phyloP scores from a whole-genome alignment of 1,140 invertebrate genomes.

The Lepidostoma basale region DNA sequence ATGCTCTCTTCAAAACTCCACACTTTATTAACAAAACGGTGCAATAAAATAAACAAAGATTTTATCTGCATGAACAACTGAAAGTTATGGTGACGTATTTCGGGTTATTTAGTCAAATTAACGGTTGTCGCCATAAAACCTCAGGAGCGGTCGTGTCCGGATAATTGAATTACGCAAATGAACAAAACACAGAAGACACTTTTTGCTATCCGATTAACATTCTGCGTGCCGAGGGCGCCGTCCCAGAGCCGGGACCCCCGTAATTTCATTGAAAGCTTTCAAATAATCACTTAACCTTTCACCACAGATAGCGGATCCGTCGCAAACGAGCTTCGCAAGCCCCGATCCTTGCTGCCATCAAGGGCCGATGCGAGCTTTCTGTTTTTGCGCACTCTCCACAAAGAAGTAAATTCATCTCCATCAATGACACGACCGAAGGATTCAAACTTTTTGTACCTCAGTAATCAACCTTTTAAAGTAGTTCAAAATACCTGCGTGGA shows the following conservation, averaged over 20 bases:
- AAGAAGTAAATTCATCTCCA: neutral
- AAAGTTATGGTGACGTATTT: too few species aligned
- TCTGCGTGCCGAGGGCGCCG: neutral
- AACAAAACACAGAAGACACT: neutral
- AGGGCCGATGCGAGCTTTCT: too few species aligned
- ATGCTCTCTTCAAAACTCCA: too few species aligned
- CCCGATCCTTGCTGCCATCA: too few species aligned
- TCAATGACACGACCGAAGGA: neutral
- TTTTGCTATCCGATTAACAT: neutral
- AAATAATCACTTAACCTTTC: neutral
- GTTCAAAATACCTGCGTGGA: too few species aligned
- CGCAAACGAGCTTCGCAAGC: neutral
- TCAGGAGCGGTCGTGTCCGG: neutral
- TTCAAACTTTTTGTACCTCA: neutral
- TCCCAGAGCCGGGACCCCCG: neutral
- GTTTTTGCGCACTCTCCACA: neutral
- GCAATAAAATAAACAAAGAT: too few species aligned
- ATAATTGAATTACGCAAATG: neutral
- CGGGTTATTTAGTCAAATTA: too few species aligned
- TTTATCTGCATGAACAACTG: too few species aligned
- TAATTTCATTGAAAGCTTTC: conserved; percentile 10
- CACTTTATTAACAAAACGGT: too few species aligned
- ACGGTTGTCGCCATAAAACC: too few species aligned
- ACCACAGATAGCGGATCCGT: neutral
- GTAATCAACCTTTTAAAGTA: too few species aligned